phyloP scores from a whole-genome alignment of 2,797 vertebrate genomes.

The Dallia pectoralis region DNA sequence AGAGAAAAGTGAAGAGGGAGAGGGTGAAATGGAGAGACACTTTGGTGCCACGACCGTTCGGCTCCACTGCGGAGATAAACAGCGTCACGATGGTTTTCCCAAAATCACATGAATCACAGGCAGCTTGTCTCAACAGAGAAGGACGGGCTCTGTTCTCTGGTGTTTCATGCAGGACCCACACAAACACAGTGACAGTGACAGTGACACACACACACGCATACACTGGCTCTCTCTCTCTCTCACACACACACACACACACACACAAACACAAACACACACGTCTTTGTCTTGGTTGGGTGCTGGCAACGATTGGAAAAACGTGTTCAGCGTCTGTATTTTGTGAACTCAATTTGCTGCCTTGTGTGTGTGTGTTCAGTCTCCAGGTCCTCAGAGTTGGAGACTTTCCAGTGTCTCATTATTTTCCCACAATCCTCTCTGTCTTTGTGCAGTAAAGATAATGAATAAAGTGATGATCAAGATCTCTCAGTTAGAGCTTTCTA shows the following conservation, averaged over 20 bases:
- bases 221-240: neutral
- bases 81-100: constrained; percentile 38
- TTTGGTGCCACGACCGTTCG: constrained; percentile 14
- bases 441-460: constrained; percentile 32
- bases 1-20: too few relatives aligned
- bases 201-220: neutral
- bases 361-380: constrained; percentile 20
- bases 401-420: constrained; percentile 44
- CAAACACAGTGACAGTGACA: too few relatives aligned
- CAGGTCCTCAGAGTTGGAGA: constrained; percentile 36
- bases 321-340: neutral
- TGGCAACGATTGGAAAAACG: neutral
- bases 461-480: constrained; percentile 3
- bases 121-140: constrained; percentile 22
- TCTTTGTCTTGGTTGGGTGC: neutral
- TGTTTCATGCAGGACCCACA: neutral
- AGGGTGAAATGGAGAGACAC: neutral
- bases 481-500: neutral
- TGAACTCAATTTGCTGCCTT: neutral
- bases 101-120: constrained; percentile 33
- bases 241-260: neutral
- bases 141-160: neutral
- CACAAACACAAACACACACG: neutral
- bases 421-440: constrained; percentile 54
- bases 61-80: constrained; percentile 40